These are phyloP conservation scores for Narcine bancroftii DNA, from an alignment of 2,113 vertebrate genomes.

Conservation along the genomic window DNA sequence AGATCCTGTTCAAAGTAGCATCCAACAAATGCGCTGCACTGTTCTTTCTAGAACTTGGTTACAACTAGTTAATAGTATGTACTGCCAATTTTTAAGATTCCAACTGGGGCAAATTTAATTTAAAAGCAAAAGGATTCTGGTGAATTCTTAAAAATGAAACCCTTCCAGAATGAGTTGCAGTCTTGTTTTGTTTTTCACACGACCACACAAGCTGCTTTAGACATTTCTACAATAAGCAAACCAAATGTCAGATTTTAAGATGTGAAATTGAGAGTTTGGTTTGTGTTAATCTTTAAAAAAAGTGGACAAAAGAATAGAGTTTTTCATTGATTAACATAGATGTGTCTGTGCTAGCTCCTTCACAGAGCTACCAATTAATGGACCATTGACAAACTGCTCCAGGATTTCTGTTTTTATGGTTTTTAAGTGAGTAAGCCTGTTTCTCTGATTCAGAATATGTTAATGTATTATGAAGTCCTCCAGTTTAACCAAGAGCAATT, in stretches of 20 bases:
- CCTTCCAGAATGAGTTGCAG: not conserved
- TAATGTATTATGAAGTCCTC: not conserved
- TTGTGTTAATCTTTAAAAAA: not conserved
- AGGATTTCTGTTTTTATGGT: not conserved
- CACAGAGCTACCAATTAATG: not conserved
- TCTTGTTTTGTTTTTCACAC: not conserved
- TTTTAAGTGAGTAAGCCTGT: not conserved
- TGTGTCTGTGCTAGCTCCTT: not conserved
- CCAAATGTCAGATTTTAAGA: not conserved
- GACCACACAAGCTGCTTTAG: conserved; percentile 33
- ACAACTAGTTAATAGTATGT: not conserved
- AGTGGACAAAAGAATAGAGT: not conserved
- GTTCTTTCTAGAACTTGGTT: not conserved
- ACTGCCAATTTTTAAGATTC: not conserved
- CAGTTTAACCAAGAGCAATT: not conserved
- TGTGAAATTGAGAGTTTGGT: not conserved
- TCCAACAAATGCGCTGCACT: not conserved
- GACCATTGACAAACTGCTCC: not conserved
- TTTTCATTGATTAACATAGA: not conserved
- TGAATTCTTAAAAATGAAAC: not conserved
- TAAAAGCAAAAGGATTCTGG: not conserved
- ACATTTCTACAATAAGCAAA: not conserved
- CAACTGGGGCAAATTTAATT: not conserved
- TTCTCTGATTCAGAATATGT: not conserved
- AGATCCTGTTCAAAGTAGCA: not conserved